Evolutionary conservation across 2,113 vertebrate species (phyloP).

Genomic region (Ochotona curzoniae): DNA sequence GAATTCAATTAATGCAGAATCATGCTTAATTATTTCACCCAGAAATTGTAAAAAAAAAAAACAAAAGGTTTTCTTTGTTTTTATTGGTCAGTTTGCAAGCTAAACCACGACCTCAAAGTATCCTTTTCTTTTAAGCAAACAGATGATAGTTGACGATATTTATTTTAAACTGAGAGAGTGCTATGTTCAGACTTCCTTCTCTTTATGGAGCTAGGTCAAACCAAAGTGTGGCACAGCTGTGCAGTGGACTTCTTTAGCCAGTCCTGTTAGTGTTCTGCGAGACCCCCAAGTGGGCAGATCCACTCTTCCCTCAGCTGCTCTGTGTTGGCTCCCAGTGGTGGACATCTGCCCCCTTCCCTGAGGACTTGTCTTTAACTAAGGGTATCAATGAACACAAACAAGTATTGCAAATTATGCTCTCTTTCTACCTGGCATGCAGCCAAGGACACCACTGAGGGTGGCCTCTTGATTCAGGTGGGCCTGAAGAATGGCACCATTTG

Average conservation of each 20-base stretch:
- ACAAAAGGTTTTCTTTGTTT: no score
- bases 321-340: background rate
- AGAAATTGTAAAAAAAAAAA: background rate
- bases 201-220: background rate
- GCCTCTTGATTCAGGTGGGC: background rate
- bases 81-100: background rate
- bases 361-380: background rate
- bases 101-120: background rate
- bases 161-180: background rate
- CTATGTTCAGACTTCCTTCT: background rate
- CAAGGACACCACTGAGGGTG: background rate
- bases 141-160: background rate
- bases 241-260: background rate
- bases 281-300: background rate
- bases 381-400: background rate
- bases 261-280: background rate
- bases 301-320: background rate
- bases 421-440: background rate
- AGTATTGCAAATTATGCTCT: background rate
- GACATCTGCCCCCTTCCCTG: background rate
- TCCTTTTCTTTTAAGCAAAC: background rate
- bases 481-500: background rate
- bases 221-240: background rate
- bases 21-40: background rate
- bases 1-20: background rate